Evolutionary conservation across 2,888 invertebrate genomes (phyloP), one percentile per base, ranked within the genome.

Genomic region (Erebia aethiops): DNA sequence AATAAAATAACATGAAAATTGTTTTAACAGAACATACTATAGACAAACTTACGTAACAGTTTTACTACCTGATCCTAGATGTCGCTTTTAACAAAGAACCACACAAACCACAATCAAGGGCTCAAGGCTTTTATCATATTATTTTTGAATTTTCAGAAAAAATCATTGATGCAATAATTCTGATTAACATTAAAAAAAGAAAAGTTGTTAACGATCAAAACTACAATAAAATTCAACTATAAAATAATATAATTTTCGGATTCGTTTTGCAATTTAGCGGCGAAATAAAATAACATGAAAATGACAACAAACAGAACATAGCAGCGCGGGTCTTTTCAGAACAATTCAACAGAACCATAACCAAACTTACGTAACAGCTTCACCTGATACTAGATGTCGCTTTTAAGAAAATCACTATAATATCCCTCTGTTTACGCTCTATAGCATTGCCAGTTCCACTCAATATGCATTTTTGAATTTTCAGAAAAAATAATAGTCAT

Each of bases 331-430:
- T n/a, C n/a, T n/a, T n/a, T n/a, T n/a, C n/a, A n/a, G n/a, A n/a
- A n/a, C n/a, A n/a, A n/a, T n/a, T n/a, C n/a, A n/a, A n/a, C n/a
- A n/a, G n/a, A n/a, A n/a, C n/a, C n/a, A n/a, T n/a, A n/a, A n/a
- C n/a, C 7, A 46, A 43, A 46, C 13, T 61, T 46, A 21, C 62
- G 5, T 58, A 4, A 1, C 57, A 52, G 64, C 54, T 52, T 18
- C 8, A 68, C 43, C 57, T 58, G 51, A 64, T 66, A 68, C 76
- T 74, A 77, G 65, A 82, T 70, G 73, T 51, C 73, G 16, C 18
- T 26, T 26, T 26, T 26, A 26, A 26, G 2, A 26, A 1, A 26
- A 21, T 21, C 21, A 21, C 21, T 21, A n/a, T n/a, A n/a, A n/a
- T n/a, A n/a, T n/a, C n/a, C n/a, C n/a, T n/a, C n/a, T n/a, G n/a